Evolutionary conservation across 2,113 vertebrate species (phyloP), one percentile per base, ranked within the genome.

Genomic region (Ptychochromis oligacanthus): DNA sequence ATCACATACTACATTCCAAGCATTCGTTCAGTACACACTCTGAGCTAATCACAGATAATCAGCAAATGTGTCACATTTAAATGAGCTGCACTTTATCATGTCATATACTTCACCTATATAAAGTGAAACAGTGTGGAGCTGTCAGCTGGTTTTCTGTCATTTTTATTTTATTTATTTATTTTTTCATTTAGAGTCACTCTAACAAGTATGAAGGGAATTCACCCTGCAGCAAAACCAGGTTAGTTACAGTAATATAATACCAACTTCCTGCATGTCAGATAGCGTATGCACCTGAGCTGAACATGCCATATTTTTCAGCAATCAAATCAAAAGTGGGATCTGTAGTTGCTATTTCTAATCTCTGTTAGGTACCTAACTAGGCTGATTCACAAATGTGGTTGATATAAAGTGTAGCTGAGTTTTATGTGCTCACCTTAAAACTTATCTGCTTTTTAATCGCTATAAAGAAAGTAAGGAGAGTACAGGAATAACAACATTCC

Each of bases 101-200:
- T 64, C 0, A 64, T 22, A n/a, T 22, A 6, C 34, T 64, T 40
- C 20, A 7, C 14, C 36, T 40, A 20, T 40, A 0, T 40, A 0
- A 40, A 64, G 36, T 24, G 40, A 9, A 43, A 43, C 36, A 40
- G 22, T 43, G 40, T 65, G 36, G 22, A 43, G 36, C 36, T 65
- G 40, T 15, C 2, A 1, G 36, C 36, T 65, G 22, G 36, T 40
- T 43, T 65, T 43, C 36, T 65, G 62, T 65, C 2, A 43, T 43
- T 65, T 64, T 36, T 13, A 65, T 36, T 1, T 65, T 31, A 4
- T 31, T 31, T 4, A 3, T 31, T 31, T 31, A 4, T 31, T 31
- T 7, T 43, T 65, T 2, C 7, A 24, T 43, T 65, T 65, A 43
- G 22, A 24, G 14, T 15, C 62, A 65, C 15, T 6, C n/a, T 38